These are phyloP conservation scores for Oryzias curvinotus DNA, from an alignment of 2,113 vertebrate species.

Conservation along the genomic window DNA sequence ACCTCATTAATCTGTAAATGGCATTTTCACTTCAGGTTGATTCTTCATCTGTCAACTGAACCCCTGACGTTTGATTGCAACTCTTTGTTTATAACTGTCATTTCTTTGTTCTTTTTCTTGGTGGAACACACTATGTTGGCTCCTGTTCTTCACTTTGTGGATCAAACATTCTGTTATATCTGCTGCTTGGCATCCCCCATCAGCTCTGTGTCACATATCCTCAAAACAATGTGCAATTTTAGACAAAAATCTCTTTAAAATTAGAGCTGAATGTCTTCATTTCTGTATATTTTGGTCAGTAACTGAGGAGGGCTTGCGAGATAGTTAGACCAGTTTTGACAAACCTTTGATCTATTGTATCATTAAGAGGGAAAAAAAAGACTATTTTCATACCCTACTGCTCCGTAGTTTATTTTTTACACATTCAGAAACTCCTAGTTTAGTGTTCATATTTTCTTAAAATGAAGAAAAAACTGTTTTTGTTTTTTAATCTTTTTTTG, in stretches of 20 bases:
- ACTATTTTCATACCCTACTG: constrained; percentile 97
- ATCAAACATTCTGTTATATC: constrained; percentile 20
- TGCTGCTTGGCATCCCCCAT: constrained; percentile 22
- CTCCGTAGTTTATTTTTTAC: constrained; percentile 92
- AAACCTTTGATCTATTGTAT: constrained; percentile 71
- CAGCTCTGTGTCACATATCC: constrained; percentile 7
- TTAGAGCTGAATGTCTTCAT: constrained; percentile 78
- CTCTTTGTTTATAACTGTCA: constrained; percentile 22
- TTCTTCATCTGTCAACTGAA: constrained; percentile 19
- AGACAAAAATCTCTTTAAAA: constrained; percentile 72
- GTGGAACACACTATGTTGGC: not conserved
- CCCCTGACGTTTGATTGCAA: constrained; percentile 17
- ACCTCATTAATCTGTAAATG: constrained; percentile 96
- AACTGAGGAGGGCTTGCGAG: constrained; percentile 66
- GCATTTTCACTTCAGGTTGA: constrained; percentile 77
- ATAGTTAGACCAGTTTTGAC: constrained; percentile 62
- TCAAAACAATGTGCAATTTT: constrained; percentile 82
- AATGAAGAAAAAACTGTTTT: constrained; percentile 39
- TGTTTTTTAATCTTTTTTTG: constrained; percentile 43
- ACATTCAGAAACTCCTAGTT: constrained; percentile 86
- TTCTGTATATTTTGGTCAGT: constrained; percentile 18
- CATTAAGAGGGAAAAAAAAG: constrained; percentile 69
- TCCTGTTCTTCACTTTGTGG: constrained; percentile 2
- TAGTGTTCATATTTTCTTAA: constrained; percentile 89
- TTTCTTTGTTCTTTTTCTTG: not conserved